phyloP scores from a whole-genome alignment of 35 echinoderm and acorn worm genomes.

The Nesometra sesokonis region DNA sequence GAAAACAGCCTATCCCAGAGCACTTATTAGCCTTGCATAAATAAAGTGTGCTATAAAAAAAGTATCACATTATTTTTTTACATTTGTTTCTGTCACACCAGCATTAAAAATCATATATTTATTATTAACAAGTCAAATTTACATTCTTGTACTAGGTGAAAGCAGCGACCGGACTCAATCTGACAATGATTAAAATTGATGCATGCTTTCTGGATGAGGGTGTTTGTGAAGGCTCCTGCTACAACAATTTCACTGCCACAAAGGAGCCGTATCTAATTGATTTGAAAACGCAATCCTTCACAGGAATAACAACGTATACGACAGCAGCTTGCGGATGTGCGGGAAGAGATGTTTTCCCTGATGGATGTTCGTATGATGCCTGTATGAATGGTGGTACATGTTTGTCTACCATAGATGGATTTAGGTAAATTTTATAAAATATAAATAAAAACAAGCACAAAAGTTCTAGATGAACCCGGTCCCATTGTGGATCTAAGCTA shows the following conservation, averaged over 20 bases:
- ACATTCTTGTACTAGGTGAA: conserved; percentile 55
- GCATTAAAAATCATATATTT: too few relatives aligned
- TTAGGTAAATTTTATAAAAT: not conserved
- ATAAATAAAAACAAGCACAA: too few relatives aligned
- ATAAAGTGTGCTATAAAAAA: too few relatives aligned
- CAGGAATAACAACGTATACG: conserved; percentile 46
- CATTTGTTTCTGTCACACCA: too few relatives aligned
- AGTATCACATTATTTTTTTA: too few relatives aligned
- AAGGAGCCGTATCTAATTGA: conserved; percentile 63
- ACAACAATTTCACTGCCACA: conserved; percentile 59
- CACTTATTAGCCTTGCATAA: too few relatives aligned
- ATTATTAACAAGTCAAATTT: too few relatives aligned
- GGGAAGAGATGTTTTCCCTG: conserved; percentile 17
- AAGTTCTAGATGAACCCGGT: too few relatives aligned
- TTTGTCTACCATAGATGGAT: conserved; percentile 32
- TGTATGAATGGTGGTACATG: conserved; percentile 87
- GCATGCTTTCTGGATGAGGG: conserved; percentile 46
- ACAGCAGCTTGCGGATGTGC: conserved; percentile 61
- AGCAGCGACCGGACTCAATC: conserved; percentile 25
- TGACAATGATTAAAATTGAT: conserved; percentile 68
- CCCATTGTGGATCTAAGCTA: too few relatives aligned
- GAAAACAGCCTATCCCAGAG: too few relatives aligned
- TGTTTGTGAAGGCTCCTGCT: conserved; percentile 71
- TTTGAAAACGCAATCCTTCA: conserved; percentile 36
- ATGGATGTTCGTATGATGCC: conserved; percentile 27